Base-by-base conservation (phyloP, 2,113 vertebrate genomes). In the Crotalus tigris region DNA sequence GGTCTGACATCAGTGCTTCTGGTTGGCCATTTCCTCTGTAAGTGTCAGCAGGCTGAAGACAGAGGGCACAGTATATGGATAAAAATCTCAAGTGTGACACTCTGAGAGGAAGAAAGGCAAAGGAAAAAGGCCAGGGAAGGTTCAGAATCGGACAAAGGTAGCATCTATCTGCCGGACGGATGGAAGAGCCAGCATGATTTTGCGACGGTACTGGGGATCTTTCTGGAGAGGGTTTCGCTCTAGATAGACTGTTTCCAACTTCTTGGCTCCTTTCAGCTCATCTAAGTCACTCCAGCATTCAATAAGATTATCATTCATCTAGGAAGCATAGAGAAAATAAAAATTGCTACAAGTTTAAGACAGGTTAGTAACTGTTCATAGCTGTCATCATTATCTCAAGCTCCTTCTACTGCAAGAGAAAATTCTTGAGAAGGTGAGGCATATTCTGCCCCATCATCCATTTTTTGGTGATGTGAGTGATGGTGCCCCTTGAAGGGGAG, bases 241-340 rank as follows among this genome's bases (percentile, higher is more conserved):
- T 95, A 99, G 97, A 94, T 99, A 99, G 0, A 99, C 98, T 0
- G 99, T 99, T 97, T 99, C 98, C 97, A 99, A 97, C 91, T 95
- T 97, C 95, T 97, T 98, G 29, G 99, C 98, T 1, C 98, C 99
- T 96, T 99, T 99, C 96, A 99, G 96, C 97, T 99, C 99, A 0
- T 99, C 99, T 58, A 99, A 98, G 96, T 99, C 99, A 0, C 98
- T 98, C 99, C 99, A 99, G 97, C 99, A 99, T 87, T 99, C 99
- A 0, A 99, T 96, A 33, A 99, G 98, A 85, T 99, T 99, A 97
- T 99, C 99, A 0, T 99, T 99, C 99, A 99, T 99, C 99, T 99
- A 97, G 85, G 94, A 85, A 88, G 90, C 58, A 93, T 0, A 54
- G 19, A 89, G 0, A 1, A 90, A 87, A 92, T 44, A 49, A 0